Evolutionary conservation across 2,797 vertebrate genomes (phyloP).

Genomic region (Erethizon dorsatum): DNA sequence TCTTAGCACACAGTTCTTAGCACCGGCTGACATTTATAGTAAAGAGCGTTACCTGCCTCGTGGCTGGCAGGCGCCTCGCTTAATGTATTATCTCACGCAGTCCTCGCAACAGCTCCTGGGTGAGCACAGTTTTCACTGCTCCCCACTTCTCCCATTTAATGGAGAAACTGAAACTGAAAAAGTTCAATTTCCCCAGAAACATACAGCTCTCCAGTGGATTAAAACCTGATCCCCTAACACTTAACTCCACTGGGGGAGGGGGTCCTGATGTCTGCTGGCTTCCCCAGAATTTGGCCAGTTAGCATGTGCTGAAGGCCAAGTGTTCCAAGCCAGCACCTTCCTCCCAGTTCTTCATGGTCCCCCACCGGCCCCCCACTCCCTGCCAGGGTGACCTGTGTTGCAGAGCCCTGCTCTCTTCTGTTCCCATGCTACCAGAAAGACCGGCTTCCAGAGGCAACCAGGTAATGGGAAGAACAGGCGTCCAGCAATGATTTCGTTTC

Average conservation of each 20-base stretch:
- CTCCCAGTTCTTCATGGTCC: not conserved
- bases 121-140: not conserved
- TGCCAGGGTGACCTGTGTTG: not conserved
- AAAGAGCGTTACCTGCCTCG: fast-evolving
- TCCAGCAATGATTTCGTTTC: not conserved
- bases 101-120: too few relatives aligned
- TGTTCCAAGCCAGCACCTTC: not conserved
- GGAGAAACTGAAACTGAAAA: not conserved
- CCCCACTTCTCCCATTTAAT: not conserved
- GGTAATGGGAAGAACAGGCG: not conserved
- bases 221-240: not conserved
- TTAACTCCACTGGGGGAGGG: not conserved
- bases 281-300: not conserved
- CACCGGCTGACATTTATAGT: too few relatives aligned
- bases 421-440: not conserved
- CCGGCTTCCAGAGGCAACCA: not conserved
- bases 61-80: not conserved
- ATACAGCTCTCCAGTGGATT: not conserved
- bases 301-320: too few relatives aligned
- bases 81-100: not conserved
- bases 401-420: not conserved
- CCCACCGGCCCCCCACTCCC: not conserved
- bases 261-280: not conserved
- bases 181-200: not conserved
- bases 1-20: not conserved